Evolutionary conservation across 2,888 invertebrate genomes (phyloP), one percentile per base, ranked within the genome.

Genomic region (Limnephilus lunatus): DNA sequence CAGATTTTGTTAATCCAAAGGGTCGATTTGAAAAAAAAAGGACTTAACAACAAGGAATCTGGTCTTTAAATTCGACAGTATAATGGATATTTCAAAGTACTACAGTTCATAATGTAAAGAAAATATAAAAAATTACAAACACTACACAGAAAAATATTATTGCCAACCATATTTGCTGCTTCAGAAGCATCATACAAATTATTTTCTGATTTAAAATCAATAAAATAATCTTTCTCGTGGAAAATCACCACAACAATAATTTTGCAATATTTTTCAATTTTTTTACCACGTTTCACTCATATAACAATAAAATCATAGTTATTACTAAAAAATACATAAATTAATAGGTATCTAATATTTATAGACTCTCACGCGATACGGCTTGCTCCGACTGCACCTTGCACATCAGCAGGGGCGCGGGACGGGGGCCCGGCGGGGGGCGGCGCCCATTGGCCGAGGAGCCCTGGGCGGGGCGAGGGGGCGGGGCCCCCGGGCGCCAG

Each of bases 401-500:
- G 90, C 90, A 90, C 68, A 88, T 88, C 80, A 80, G 3, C 68
- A 83, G 30, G 80, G 90, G 90, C 85, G 90, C 39, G 31, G 85
- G 89, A 44, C 82, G 68, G 89, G 92, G 96, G 96, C 96, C 95
- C 95, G 95, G 95, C 95, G 96, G 95, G 95, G 96, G 95, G 95
- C 96, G 95, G 95, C 95, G 95, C 94, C 94, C 93, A 93, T 92
- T 95, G 95, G 95, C 95, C 96, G 95, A 96, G 95, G 95, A 95
- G 95, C 94, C 94, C 94, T 94, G 95, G 95, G 95, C 95, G 95
- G 95, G 96, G 94, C 93, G 95, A 95, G 96, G 96, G 96, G 96
- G 96, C 95, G 95, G 96, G 94, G 93, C 95, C 95, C 95, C 95
- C 95, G 95, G 96, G 94, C 95, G 94, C 94, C 95, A 96, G 96